Percentiles rank a stretch among this genome's conserved stretches.
These are phyloP conservation scores for Ctenopoma multispine DNA, from an alignment of 2,797 vertebrate genomes.

Conservation along the genomic window DNA sequence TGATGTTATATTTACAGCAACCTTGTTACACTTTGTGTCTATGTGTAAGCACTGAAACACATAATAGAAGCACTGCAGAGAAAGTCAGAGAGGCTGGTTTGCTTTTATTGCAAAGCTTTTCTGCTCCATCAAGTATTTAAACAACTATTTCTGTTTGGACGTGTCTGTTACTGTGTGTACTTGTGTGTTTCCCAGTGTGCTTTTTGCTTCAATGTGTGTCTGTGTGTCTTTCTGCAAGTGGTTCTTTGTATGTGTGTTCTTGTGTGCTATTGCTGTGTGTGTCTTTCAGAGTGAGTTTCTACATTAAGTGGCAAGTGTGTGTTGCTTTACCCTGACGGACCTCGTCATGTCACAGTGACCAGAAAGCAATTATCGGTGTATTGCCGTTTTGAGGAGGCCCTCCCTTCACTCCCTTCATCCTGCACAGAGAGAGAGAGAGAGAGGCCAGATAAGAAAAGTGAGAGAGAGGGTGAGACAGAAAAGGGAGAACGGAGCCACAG, in stretches of 20 bases:
- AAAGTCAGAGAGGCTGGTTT: slow-evolving; percentile 49
- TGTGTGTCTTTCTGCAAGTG: slow-evolving; percentile 21
- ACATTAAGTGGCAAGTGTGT: slow-evolving; percentile 31
- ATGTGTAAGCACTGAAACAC: slow-evolving; percentile 34
- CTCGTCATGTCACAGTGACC: slow-evolving; percentile 85
- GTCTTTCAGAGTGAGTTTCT: slow-evolving; percentile 15
- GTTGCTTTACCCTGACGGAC: slow-evolving; percentile 65
- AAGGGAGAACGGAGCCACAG: neutral
- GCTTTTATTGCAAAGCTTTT: slow-evolving; percentile 52
- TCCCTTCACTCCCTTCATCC: slow-evolving; percentile 56
- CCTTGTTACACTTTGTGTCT: slow-evolving; percentile 36
- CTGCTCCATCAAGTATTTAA: slow-evolving; percentile 59
- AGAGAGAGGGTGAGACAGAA: slow-evolving; percentile 12
- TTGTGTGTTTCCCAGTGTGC: slow-evolving; percentile 29
- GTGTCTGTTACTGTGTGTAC: slow-evolving; percentile 43
- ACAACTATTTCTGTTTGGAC: slow-evolving; percentile 53
- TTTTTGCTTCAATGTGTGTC: slow-evolving; percentile 32
- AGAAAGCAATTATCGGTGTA: slow-evolving; percentile 83
- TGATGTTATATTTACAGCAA: slow-evolving; percentile 35
- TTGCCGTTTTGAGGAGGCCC: slow-evolving; percentile 71
- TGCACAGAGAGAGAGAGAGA: slow-evolving; percentile 35
- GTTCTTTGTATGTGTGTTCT: slow-evolving; percentile 12
- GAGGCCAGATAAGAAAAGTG: neutral
- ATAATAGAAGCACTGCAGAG: slow-evolving; percentile 33
- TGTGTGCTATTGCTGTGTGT: slow-evolving; percentile 22